Conservation (phyloP, 2,888 invertebrate genomes). For the Buathra laborator region DNA sequence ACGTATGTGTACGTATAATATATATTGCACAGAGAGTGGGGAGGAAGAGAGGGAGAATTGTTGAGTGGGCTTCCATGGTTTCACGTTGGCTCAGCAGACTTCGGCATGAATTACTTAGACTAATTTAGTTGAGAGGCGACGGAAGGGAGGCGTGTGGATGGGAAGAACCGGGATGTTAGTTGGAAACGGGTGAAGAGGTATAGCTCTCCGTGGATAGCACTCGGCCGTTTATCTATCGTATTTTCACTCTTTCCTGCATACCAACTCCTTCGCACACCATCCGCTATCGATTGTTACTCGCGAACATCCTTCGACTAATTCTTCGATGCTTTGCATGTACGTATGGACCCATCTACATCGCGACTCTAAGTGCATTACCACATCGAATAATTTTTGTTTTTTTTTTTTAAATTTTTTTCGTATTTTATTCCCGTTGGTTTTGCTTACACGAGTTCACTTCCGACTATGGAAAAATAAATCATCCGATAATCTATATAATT, state of each 20-base stretch:
- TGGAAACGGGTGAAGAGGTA: slow-evolving; percentile 32
- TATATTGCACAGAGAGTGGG: neutral
- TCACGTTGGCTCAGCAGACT: slow-evolving; percentile 78
- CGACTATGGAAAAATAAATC: neutral
- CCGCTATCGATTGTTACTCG: slow-evolving; percentile 81
- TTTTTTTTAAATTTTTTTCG: no score
- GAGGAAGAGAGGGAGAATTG: slow-evolving; percentile 1
- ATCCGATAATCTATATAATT: neutral
- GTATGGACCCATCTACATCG: neutral
- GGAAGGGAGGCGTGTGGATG: slow-evolving; percentile 61
- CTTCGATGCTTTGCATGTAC: slow-evolving; percentile 9
- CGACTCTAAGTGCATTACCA: neutral
- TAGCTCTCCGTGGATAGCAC: slow-evolving; percentile 23
- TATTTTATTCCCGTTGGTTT: neutral
- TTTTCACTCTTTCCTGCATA: slow-evolving; percentile 38
- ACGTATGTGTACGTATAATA: slow-evolving; percentile 34
- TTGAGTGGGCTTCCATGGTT: slow-evolving; percentile 28
- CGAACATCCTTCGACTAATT: slow-evolving; percentile 28
- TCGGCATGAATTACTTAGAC: slow-evolving; percentile 84
- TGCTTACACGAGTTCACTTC: no score
- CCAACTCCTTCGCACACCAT: slow-evolving; percentile 63
- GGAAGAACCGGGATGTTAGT: slow-evolving; percentile 49
- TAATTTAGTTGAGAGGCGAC: slow-evolving; percentile 82
- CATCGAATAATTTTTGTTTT: neutral
- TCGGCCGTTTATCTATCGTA: slow-evolving; percentile 67